Percentiles rank a stretch among this genome's conserved stretches.
Conservation (phyloP, 2,797 vertebrate genomes). For the Meda fulgida region DNA sequence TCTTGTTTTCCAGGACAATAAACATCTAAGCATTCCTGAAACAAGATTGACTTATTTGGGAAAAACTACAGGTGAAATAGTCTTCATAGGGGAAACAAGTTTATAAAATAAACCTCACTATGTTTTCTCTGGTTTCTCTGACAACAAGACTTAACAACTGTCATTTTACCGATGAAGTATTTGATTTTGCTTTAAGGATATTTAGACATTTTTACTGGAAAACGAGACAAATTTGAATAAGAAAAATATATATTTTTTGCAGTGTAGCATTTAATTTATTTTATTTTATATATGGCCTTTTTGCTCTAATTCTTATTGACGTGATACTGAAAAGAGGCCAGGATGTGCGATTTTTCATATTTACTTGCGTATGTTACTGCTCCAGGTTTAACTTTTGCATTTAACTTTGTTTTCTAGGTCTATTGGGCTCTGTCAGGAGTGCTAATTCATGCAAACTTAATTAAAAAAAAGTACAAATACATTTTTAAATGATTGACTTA, state of each 20-base stretch:
- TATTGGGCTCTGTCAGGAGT: neutral
- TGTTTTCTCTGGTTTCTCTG: neutral
- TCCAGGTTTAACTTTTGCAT: neutral
- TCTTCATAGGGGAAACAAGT: neutral
- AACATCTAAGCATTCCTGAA: neutral
- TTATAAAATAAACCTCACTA: neutral
- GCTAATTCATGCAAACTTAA: neutral
- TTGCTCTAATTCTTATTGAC: neutral
- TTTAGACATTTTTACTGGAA: neutral
- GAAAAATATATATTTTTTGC: neutral
- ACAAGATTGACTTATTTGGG: neutral
- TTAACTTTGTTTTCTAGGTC: neutral
- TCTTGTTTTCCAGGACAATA: neutral
- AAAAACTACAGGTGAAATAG: too few relatives aligned
- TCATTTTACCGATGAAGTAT: neutral
- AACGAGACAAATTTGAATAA: neutral
- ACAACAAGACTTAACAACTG: neutral
- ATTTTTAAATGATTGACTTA: neutral
- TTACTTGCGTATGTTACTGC: neutral
- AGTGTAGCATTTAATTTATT: neutral
- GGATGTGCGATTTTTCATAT: neutral
- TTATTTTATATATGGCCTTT: neutral
- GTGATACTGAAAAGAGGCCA: neutral
- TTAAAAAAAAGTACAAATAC: neutral
- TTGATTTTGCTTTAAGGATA: neutral